Evolutionary conservation across 2,888 invertebrate genomes (phyloP).

Genomic region (Deilephila elpenor): DNA sequence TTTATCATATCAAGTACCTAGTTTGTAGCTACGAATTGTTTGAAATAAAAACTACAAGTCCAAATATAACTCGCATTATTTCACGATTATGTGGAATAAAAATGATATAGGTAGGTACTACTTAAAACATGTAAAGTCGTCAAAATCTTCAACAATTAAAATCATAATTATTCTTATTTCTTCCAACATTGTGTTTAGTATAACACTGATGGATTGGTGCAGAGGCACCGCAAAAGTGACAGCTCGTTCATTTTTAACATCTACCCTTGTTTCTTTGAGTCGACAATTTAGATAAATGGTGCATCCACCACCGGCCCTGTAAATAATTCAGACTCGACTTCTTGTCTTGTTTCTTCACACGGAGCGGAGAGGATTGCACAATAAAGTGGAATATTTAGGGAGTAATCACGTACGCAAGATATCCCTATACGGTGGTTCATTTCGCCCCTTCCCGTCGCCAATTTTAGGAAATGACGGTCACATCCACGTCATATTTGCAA

Average conservation of each 20-base stretch:
- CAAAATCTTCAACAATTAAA: no score
- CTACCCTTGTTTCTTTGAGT: slow-evolving; percentile 57
- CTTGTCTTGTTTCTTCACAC: slow-evolving; percentile 70
- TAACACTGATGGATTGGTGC: neutral
- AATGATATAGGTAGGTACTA: no score
- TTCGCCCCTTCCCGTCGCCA: slow-evolving; percentile 43
- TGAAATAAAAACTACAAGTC: no score
- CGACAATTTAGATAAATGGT: slow-evolving; percentile 82
- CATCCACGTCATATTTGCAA: slow-evolving; percentile 36
- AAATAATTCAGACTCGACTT: slow-evolving; percentile 74
- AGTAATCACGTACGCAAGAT: slow-evolving; percentile 76
- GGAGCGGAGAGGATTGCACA: slow-evolving; percentile 76
- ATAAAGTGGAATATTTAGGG: slow-evolving; percentile 80
- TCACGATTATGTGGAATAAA: no score
- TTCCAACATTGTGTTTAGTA: neutral
- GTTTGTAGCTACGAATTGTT: no score
- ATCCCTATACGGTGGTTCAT: slow-evolving; percentile 59
- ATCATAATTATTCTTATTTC: no score
- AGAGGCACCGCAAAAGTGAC: slow-evolving; percentile 57
- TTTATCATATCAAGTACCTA: no score
- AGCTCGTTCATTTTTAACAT: slow-evolving; percentile 76
- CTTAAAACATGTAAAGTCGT: no score
- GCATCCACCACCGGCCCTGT: slow-evolving; percentile 69
- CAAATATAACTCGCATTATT: no score
- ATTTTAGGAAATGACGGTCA: slow-evolving; percentile 41